These are phyloP conservation scores for Sisor rabdophorus DNA, from an alignment of 2,113 vertebrate genomes.

Conservation along the genomic window DNA sequence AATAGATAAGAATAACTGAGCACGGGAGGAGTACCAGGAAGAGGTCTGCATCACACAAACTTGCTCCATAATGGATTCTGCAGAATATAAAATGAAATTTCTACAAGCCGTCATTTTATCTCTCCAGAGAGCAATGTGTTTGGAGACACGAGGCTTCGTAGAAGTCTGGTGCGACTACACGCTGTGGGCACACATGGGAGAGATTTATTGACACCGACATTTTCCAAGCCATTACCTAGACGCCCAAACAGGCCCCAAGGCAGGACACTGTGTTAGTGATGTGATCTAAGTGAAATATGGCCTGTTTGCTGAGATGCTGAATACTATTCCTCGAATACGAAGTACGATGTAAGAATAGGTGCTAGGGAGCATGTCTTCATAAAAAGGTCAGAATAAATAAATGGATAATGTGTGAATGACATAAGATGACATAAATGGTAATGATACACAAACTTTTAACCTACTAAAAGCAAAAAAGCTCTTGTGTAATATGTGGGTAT, in stretches of 20 bases:
- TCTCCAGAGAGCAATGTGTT: constrained; percentile 55
- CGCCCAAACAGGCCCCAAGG: constrained; percentile 53
- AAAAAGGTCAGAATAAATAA: not conserved
- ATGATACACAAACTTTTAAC: constrained; percentile 3
- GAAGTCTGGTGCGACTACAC: constrained; percentile 46
- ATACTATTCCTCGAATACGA: constrained; percentile 49
- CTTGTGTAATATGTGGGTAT: not conserved
- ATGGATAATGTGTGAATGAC: constrained; percentile 14
- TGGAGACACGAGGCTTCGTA: constrained; percentile 46
- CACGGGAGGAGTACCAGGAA: constrained; percentile 3
- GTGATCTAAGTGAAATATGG: constrained; percentile 54
- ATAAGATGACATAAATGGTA: not conserved
- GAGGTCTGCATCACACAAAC: constrained; percentile 11
- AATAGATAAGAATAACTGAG: constrained; percentile 17
- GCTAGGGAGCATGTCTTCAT: not conserved
- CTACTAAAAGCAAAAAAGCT: not conserved
- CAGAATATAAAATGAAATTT: constrained; percentile 56
- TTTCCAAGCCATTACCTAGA: constrained; percentile 58
- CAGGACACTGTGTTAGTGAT: constrained; percentile 45
- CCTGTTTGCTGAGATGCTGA: constrained; percentile 44
- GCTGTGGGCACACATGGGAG: constrained; percentile 44
- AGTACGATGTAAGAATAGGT: constrained; percentile 4
- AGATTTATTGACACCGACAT: constrained; percentile 62
- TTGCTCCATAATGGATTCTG: constrained; percentile 54
- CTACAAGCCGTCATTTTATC: constrained; percentile 44